Percentiles rank a stretch among this genome's conserved stretches.
Evolutionary conservation across 2,797 vertebrate species (phyloP).

Genomic region (Semotilus atromaculatus): DNA sequence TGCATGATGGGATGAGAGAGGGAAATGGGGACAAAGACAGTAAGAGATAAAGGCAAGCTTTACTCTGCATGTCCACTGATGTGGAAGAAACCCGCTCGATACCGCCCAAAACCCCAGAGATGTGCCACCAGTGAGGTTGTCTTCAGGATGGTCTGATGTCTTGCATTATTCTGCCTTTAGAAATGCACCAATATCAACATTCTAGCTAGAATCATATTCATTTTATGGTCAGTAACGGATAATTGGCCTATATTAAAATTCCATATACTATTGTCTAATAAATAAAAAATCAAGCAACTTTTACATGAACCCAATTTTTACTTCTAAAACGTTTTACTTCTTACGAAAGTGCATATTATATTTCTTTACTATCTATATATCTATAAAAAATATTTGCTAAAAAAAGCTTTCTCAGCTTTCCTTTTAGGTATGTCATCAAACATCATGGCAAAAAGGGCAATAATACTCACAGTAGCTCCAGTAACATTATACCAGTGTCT

Average conservation of each 20-base stretch:
- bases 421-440: too few species aligned
- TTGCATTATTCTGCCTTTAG: background rate
- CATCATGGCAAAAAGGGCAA: too few species aligned
- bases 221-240: background rate
- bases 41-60: constrained; percentile 6
- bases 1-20: background rate
- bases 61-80: background rate
- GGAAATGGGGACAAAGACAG: background rate
- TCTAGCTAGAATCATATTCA: too few species aligned
- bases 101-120: background rate
- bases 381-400: too few species aligned
- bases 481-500: too few species aligned
- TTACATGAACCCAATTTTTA: too few species aligned
- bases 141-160: background rate
- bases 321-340: background rate
- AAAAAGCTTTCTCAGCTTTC: too few species aligned
- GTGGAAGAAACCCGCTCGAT: background rate
- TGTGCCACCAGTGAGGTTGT: background rate
- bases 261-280: background rate
- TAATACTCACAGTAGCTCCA: too few species aligned
- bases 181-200: background rate
- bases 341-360: too few species aligned
- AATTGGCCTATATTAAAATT: background rate
- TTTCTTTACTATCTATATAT: too few species aligned
- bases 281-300: background rate